These are phyloP conservation scores for Ceratitis capitata DNA, from an alignment of 1,140 invertebrate genomes.

Conservation along the genomic window DNA sequence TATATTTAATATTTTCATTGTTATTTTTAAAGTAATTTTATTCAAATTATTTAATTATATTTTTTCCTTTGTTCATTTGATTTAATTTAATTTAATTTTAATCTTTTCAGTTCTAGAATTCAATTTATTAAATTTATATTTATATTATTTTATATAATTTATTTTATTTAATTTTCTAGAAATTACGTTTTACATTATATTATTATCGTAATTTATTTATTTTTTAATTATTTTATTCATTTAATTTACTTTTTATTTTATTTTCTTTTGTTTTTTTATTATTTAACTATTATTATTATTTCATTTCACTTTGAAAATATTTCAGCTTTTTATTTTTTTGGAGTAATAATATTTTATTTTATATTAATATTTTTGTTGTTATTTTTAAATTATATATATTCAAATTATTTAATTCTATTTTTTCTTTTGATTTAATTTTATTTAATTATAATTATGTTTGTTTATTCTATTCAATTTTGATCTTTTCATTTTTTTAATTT, in stretches of 20 bases:
- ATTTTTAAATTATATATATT: no score
- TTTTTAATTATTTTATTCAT: constrained; percentile 9
- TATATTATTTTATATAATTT: background rate
- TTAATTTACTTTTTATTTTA: no score
- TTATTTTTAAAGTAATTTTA: background rate
- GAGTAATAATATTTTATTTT: constrained; percentile 37
- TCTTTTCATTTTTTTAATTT: background rate
- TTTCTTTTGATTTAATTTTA: background rate
- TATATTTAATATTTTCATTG: background rate
- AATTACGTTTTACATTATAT: no score
- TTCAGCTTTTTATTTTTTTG: no score
- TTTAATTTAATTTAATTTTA: background rate
- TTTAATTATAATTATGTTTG: background rate
- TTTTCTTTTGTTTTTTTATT: background rate
- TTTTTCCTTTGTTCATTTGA: constrained; percentile 19
- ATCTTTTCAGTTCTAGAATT: background rate
- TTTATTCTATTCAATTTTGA: no score
- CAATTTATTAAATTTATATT: background rate
- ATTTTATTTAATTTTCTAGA: no score
- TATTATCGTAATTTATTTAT: background rate
- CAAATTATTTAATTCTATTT: no score
- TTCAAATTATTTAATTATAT: constrained; percentile 27
- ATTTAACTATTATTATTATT: background rate
- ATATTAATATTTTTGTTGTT: background rate
- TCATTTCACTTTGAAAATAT: no score